Percentiles rank a stretch among this genome's conserved stretches.
Evolutionary conservation across 2,888 invertebrate genomes (phyloP).

Genomic region (Minunthozetes semirufus): DNA sequence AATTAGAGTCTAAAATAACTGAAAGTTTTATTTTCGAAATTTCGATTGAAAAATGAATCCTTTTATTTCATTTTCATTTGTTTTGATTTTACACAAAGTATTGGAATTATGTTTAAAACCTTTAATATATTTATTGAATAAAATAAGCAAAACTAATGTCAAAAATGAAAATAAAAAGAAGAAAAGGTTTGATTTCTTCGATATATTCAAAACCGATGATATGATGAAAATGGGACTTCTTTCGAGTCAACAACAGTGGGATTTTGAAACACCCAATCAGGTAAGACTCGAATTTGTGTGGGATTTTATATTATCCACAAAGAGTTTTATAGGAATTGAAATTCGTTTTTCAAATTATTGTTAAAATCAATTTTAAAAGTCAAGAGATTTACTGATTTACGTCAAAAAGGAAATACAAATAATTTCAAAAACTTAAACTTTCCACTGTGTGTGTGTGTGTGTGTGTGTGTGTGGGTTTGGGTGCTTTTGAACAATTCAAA

Average conservation of each 20-base stretch:
- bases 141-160: neutral
- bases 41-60: neutral
- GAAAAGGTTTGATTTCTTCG: neutral
- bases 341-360: no score
- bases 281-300: neutral
- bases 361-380: no score
- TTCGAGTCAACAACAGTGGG: neutral
- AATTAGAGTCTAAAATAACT: no score
- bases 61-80: neutral
- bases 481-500: no score
- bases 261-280: neutral
- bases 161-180: neutral
- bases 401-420: no score
- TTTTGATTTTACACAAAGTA: neutral
- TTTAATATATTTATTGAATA: neutral
- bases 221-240: neutral
- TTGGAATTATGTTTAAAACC: neutral
- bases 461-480: no score
- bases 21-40: no score
- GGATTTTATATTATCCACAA: no score
- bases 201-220: neutral
- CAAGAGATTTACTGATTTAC: no score
- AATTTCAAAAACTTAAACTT: no score
- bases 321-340: no score
- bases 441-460: no score